Evolutionary conservation across 2,888 invertebrate species (phyloP), one percentile per base, ranked within the genome.

Genomic region (Andrena praecox): DNA sequence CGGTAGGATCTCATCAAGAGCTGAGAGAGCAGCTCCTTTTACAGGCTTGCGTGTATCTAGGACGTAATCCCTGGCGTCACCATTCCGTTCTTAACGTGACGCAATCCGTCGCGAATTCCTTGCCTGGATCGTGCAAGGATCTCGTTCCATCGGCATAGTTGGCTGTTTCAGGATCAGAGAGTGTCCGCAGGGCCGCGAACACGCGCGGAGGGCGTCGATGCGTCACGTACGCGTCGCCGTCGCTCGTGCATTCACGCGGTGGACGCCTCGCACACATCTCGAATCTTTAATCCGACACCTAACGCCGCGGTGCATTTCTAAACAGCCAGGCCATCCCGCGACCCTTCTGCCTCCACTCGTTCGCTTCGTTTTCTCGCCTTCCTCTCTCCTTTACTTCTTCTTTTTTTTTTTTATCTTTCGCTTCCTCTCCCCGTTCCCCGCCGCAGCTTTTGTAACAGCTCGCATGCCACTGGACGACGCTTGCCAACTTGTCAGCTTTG

Each of bases 221-320:
- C 74, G 81, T 86, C 85, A 86, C 82, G 80, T 85, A 88, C 67
- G 54, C 50, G 48, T 69, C 83, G 50, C 69, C 48, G 76, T 73
- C 80, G 83, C 80, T 91, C 89, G 88, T 85, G 90, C 88, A 92
- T 92, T 91, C 91, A 89, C 89, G 85, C 82, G 81, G 74, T 54
- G 76, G 70, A 77, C 77, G 64, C 68, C 67, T 68, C 70, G 90
- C 84, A 93, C 93, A 92, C 90, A 86, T 81, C 87, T 88, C 90
- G 93, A 93, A 93, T 93, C 89, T 91, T 91, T 93, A 92, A 92
- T 91, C 90, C 89, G 87, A 90, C 89, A 90, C 86, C 86, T 84
- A 86, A 89, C 90, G 88, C 85, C 84, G 80, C 71, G 80, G 80
- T 78, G 91, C 90, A 91, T 92, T 86, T 89, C 84, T 91, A 87